Percentiles rank a stretch among this genome's conserved stretches.
These are phyloP conservation scores for Callionymus lyra DNA, from an alignment of 2,113 vertebrate genomes.

Conservation along the genomic window DNA sequence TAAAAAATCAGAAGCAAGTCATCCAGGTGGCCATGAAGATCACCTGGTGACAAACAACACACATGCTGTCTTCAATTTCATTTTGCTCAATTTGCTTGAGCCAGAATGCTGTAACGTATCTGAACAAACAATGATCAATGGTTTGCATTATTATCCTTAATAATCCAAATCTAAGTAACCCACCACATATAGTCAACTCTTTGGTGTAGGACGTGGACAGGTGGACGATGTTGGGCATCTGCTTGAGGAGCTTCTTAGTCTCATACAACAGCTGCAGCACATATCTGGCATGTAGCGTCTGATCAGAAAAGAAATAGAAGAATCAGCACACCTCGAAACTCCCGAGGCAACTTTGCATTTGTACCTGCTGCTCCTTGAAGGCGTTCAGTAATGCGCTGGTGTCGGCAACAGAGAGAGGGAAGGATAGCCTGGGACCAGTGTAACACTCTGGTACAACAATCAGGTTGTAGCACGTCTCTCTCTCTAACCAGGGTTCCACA, in stretches of 20 bases:
- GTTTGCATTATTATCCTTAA: no score
- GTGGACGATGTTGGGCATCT: conserved; percentile 83
- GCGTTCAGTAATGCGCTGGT: conserved; percentile 73
- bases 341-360: background rate
- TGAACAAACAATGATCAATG: no score
- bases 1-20: conserved; percentile 94
- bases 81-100: no score
- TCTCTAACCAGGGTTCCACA: conserved; percentile 45
- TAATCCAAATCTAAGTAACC: conserved; percentile 1
- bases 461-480: conserved; percentile 55
- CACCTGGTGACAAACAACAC: conserved; percentile 69
- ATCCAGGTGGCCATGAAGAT: conserved; percentile 90
- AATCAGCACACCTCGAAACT: background rate
- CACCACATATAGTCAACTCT: conserved; percentile 71
- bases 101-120: no score
- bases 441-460: conserved; percentile 78
- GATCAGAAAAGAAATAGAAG: conserved; percentile 25
- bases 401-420: conserved; percentile 78
- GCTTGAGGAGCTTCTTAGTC: conserved; percentile 78
- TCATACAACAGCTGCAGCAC: conserved; percentile 82
- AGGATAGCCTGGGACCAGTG: conserved; percentile 77
- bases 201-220: conserved; percentile 77
- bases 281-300: conserved; percentile 85
- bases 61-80: no score
- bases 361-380: conserved; percentile 81